A percentile compares a stretch with the other conserved stretches of the same genome.
Conservation (phyloP, 2,888 invertebrate genomes). For the Diarsia rubi region DNA sequence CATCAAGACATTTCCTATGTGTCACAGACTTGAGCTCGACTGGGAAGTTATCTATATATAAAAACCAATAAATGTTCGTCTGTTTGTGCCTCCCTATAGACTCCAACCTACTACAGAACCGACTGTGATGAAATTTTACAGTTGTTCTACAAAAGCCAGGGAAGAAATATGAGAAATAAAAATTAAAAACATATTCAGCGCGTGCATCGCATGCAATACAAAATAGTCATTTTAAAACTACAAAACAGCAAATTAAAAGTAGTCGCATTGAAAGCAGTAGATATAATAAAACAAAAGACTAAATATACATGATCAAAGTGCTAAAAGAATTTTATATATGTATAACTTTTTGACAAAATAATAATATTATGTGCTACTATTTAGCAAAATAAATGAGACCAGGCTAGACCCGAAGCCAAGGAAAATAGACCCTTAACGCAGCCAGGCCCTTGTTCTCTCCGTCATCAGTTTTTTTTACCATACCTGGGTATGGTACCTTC, state of each 20-base stretch:
- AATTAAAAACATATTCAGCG: neutral
- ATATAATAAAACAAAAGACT: neutral
- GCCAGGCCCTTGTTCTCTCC: no score
- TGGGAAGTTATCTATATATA: neutral
- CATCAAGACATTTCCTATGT: constrained; percentile 34
- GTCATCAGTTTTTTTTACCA: no score
- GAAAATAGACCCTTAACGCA: no score
- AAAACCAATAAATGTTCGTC: neutral
- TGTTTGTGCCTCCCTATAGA: neutral
- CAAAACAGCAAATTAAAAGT: neutral
- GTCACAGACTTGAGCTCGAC: neutral
- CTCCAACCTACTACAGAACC: neutral
- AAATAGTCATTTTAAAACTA: neutral
- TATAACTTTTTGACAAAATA: neutral
- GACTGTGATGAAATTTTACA: neutral
- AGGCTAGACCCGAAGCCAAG: neutral
- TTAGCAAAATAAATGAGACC: neutral
- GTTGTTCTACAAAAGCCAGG: neutral
- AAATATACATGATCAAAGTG: neutral
- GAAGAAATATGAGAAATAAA: neutral
- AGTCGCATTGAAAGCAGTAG: constrained; percentile 41
- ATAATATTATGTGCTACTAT: neutral
- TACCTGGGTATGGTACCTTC: no score
- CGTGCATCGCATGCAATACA: neutral
- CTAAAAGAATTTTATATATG: neutral